phyloP scores from a whole-genome alignment of 2,888 invertebrate genomes.

The Acleris laterana region DNA sequence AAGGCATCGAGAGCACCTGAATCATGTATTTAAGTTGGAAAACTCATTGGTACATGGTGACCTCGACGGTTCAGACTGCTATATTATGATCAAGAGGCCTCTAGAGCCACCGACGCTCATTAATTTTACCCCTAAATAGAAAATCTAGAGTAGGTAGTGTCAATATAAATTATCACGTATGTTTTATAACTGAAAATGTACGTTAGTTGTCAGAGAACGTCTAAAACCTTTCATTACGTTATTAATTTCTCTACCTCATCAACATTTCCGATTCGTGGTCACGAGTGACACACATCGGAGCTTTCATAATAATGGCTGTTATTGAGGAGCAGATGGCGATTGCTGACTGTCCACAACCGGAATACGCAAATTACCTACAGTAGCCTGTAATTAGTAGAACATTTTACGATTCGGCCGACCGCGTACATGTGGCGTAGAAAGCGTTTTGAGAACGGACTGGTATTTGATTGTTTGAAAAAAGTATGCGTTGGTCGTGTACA shows the following conservation, averaged over 20 bases:
- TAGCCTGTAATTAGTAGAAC: constrained; percentile 61
- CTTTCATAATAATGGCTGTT: constrained; percentile 55
- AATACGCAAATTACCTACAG: constrained; percentile 66
- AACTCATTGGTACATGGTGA: too few relatives aligned
- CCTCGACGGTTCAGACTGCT: too few relatives aligned
- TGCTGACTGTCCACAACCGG: constrained; percentile 59
- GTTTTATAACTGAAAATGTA: too few relatives aligned
- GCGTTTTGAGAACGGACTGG: constrained; percentile 1
- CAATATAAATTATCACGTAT: too few relatives aligned
- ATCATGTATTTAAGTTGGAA: too few relatives aligned
- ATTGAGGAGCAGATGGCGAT: constrained; percentile 63
- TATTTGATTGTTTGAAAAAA: not conserved
- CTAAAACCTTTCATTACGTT: not conserved
- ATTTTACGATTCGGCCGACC: constrained; percentile 65
- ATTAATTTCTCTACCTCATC: not conserved
- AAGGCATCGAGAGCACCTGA: too few relatives aligned
- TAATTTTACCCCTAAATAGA: too few relatives aligned
- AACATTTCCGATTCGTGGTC: constrained; percentile 20
- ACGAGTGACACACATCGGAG: constrained; percentile 35
- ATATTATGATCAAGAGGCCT: too few relatives aligned
- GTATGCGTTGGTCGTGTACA: not conserved
- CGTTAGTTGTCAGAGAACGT: not conserved
- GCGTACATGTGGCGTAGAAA: constrained; percentile 36
- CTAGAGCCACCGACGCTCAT: too few relatives aligned
- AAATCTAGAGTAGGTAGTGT: too few relatives aligned